Conservation (phyloP, 2,113 vertebrate genomes). For the Peromyscus californicus region DNA sequence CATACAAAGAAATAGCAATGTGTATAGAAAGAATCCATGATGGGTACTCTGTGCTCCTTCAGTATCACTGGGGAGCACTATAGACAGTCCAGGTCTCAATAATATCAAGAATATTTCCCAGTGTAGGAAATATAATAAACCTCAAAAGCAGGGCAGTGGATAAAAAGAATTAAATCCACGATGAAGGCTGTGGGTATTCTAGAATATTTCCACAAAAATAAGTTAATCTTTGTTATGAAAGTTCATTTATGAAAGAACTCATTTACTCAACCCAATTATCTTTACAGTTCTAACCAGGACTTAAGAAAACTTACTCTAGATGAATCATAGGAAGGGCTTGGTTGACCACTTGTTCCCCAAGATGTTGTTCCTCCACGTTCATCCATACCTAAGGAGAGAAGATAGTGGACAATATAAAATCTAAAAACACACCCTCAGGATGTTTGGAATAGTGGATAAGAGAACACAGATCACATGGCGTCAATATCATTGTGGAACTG, state of each 20-base stretch:
- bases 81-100: background rate
- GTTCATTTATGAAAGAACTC: slow-evolving; percentile 25
- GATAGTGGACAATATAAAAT: slow-evolving; percentile 75
- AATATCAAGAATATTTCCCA: slow-evolving; percentile 1
- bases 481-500: background rate
- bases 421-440: background rate
- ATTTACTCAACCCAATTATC: slow-evolving; percentile 26
- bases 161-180: slow-evolving; percentile 44
- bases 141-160: background rate
- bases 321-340: slow-evolving; percentile 96
- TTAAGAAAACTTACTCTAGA: slow-evolving; percentile 93
- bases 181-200: background rate
- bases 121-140: slow-evolving; percentile 15
- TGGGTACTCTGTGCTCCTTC: background rate
- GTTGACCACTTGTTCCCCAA: slow-evolving; percentile 95
- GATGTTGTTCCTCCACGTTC: slow-evolving; percentile 94
- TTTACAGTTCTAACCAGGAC: slow-evolving; percentile 41
- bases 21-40: background rate
- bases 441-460: background rate
- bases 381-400: slow-evolving; percentile 94
- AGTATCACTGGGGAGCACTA: background rate
- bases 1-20: background rate
- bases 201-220: slow-evolving; percentile 40
- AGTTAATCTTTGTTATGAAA: slow-evolving; percentile 49
- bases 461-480: background rate